phyloP scores from a whole-genome alignment of 2,888 invertebrate species.

The Dusona sp. region DNA sequence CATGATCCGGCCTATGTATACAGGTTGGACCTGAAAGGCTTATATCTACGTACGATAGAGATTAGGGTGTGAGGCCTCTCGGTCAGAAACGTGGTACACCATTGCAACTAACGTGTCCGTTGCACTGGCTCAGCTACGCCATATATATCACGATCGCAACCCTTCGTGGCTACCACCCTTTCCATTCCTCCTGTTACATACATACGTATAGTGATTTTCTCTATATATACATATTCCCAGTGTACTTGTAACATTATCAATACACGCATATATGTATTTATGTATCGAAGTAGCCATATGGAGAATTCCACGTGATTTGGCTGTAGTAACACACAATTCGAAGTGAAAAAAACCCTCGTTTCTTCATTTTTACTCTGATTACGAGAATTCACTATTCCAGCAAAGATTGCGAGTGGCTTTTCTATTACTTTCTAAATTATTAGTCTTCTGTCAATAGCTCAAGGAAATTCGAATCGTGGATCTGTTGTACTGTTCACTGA shows the following conservation, averaged over 20 bases:
- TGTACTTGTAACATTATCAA: slow-evolving; percentile 1
- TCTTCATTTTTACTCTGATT: not conserved
- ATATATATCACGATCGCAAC: slow-evolving; percentile 62
- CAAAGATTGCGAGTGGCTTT: not conserved
- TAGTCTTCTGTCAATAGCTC: not conserved
- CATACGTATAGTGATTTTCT: not conserved
- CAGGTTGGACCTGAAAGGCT: not conserved
- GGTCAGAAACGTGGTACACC: slow-evolving; percentile 74
- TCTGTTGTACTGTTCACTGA: too few relatives aligned
- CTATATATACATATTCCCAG: slow-evolving; percentile 4
- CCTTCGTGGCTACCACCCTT: slow-evolving; percentile 48
- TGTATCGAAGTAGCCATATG: not conserved
- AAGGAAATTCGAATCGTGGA: too few relatives aligned
- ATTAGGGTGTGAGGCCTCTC: slow-evolving; percentile 55
- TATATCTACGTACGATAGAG: slow-evolving; percentile 20
- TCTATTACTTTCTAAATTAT: not conserved
- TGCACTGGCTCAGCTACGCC: slow-evolving; percentile 64
- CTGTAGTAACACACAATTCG: not conserved
- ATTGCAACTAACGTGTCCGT: slow-evolving; percentile 59
- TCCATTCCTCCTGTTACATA: slow-evolving; percentile 1
- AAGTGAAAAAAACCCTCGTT: not conserved
- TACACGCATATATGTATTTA: not conserved
- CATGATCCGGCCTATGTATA: slow-evolving; percentile 9
- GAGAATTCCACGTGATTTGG: slow-evolving; percentile 1
- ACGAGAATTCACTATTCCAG: not conserved